Evolutionary conservation across 2,113 vertebrate species (phyloP).

Genomic region (Lycocorax pyrrhopterus): DNA sequence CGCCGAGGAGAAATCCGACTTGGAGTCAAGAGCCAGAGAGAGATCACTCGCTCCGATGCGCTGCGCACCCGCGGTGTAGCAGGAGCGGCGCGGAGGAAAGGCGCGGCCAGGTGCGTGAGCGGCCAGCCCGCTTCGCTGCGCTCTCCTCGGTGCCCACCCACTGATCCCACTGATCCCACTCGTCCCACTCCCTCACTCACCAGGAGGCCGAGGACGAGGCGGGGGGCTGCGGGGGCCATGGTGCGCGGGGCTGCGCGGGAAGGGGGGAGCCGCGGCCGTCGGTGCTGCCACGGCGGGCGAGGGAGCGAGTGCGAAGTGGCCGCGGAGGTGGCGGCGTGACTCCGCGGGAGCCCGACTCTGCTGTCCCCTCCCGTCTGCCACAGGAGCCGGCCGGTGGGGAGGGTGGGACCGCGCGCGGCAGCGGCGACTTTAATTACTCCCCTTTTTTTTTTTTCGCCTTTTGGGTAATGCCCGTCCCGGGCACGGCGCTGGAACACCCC

Average conservation of each 20-base stretch:
- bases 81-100: background rate
- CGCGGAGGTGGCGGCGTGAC: background rate
- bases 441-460: background rate
- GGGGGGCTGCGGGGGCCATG: conserved; percentile 57
- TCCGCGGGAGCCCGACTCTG: background rate
- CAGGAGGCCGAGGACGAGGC: conserved; percentile 60
- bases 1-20: rapidly evolving
- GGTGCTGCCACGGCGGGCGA: background rate
- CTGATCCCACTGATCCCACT: background rate
- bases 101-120: background rate
- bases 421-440: conserved; percentile 31
- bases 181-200: conserved; percentile 51
- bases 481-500: background rate
- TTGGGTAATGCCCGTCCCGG: background rate
- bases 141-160: background rate
- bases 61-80: background rate
- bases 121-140: background rate
- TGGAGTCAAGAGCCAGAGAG: no score
- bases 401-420: conserved; percentile 19
- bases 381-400: conserved; percentile 1
- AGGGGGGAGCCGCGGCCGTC: background rate
- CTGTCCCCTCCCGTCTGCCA: conserved; percentile 27
- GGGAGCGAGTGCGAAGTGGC: background rate
- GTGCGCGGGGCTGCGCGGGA: background rate
- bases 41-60: no score